phyloP scores from a whole-genome alignment of 2,888 invertebrate genomes.

The Salticus scenicus region DNA sequence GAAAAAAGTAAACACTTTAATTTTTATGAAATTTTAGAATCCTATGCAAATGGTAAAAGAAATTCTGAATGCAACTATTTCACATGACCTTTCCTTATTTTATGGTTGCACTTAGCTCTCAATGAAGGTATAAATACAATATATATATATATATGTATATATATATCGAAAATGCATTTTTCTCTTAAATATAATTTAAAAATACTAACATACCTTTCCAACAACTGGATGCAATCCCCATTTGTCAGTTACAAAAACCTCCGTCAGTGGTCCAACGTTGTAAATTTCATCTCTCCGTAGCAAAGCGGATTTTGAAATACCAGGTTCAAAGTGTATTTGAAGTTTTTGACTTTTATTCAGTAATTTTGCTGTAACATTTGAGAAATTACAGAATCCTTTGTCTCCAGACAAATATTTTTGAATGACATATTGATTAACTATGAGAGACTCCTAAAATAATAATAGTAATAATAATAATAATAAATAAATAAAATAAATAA shows the following conservation, averaged over 20 bases:
- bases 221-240: conserved; percentile 66
- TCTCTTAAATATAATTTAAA: too few species aligned
- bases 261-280: conserved; percentile 44
- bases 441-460: conserved; percentile 48
- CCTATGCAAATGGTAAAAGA: too few species aligned
- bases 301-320: conserved; percentile 32
- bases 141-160: too few species aligned
- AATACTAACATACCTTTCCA: conserved; percentile 69
- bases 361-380: conserved; percentile 36
- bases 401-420: background rate
- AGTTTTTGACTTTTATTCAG: conserved; percentile 43
- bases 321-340: conserved; percentile 33
- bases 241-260: conserved; percentile 68
- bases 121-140: too few species aligned
- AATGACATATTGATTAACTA: conserved; percentile 30
- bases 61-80: too few species aligned
- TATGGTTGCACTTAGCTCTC: too few species aligned
- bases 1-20: too few species aligned
- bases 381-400: conserved; percentile 24
- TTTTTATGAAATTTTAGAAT: too few species aligned
- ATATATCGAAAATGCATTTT: too few species aligned
- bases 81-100: too few species aligned
- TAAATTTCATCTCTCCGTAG: conserved; percentile 41
- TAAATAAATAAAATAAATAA: background rate
- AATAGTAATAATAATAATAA: background rate